Evolutionary conservation across 2,797 vertebrate species (phyloP).

Genomic region (Borostomias antarcticus): DNA sequence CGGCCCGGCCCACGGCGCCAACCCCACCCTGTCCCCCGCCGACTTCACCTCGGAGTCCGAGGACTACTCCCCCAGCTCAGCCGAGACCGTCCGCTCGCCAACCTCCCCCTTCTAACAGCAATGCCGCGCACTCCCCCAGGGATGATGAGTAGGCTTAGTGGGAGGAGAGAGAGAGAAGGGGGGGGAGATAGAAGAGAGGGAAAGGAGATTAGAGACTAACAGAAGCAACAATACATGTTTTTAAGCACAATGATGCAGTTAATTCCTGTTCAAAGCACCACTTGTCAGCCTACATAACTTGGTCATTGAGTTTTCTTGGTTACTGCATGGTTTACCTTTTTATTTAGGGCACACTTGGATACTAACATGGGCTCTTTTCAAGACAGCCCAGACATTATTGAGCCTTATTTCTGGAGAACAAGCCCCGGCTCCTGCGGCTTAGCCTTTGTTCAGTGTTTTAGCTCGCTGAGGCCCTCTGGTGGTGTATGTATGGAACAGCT

Average conservation of each 20-base stretch:
- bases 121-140: neutral
- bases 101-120: constrained; percentile 90
- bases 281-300: constrained; percentile 14
- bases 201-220: too few relatives aligned
- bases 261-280: constrained; percentile 14
- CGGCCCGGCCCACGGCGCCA: constrained; percentile 62
- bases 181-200: too few relatives aligned
- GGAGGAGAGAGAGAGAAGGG: neutral
- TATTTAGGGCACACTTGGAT: neutral
- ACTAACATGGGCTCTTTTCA: constrained; percentile 2
- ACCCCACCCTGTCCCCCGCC: constrained; percentile 74
- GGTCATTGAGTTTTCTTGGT: constrained; percentile 1
- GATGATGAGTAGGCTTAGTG: too few relatives aligned
- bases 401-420: constrained; percentile 36
- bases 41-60: constrained; percentile 93
- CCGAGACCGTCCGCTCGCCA: constrained; percentile 92
- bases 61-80: constrained; percentile 91
- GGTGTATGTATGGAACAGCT: constrained; percentile 39
- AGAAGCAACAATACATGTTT: constrained; percentile 1
- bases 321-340: neutral
- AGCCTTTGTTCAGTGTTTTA: constrained; percentile 21
- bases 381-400: constrained; percentile 16
- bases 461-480: constrained; percentile 48
- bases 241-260: constrained; percentile 9
- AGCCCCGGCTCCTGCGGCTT: constrained; percentile 6